Base-by-base conservation (phyloP, 2,113 vertebrate species). In the Salvator merianae region DNA sequence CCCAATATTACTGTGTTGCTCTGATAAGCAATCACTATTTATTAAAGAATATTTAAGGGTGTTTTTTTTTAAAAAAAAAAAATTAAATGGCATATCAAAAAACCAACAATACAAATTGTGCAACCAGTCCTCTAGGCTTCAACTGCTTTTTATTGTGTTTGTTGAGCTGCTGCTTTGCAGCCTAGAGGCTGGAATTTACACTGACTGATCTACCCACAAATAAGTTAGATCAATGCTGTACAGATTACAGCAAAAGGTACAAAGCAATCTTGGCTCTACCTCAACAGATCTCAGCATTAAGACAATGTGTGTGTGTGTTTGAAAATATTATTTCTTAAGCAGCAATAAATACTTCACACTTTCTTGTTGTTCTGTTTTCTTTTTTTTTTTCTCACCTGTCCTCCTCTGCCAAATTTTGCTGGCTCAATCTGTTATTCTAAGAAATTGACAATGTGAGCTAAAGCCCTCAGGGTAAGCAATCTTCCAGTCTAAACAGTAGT, bases 61-160 rank as follows among this genome's bases (percentile, higher is more conserved):
- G 43, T 36, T 32, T 38, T 71, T n/a, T 22, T 81, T 7, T 69
- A 88, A 81, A 82, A 53, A 93, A 91, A 82, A 55, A 87, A 79
- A 82, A 53, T 50, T 91, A 74, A 88, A 83, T 53, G 14, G 84
- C 69, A 79, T 36, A 32, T 89, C 87, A 93, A 47, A 89, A 88
- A 71, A 81, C 85, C 77, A 86, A 73, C 26, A 79, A 90, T 87
- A 85, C 86, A 91, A 90, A 94, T 91, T 86, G 90, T 38, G 73
- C 92, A 90, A 85, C 59, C 85, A 84, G 65, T 86, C 83, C 90
- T 90, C 50, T 79, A 83, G 86, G 84, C 80, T 71, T 91, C 71
- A 90, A 66, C 0, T 36, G 36, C 59, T 91, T 88, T 62, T 92
- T 92, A 92, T 91, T 93, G 86, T 94, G 89, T 91, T 93, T 93